phyloP scores from a whole-genome alignment of 2,113 vertebrate genomes.

The Seriola aureovittata region DNA sequence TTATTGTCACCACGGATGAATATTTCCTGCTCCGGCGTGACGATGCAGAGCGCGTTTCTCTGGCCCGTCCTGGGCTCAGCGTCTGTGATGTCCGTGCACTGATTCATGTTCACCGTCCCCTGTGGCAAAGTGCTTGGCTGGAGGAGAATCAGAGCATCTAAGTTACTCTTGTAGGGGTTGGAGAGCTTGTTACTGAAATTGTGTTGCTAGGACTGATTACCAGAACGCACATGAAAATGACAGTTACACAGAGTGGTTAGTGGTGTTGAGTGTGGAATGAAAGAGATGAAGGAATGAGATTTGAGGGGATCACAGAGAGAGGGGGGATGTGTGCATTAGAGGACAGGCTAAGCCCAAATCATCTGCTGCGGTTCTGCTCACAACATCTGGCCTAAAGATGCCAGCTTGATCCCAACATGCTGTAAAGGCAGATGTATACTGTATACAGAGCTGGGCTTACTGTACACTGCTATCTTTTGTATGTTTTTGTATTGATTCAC shows the following conservation, averaged over 20 bases:
- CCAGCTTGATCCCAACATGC: slow-evolving; percentile 28
- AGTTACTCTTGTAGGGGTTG: neutral
- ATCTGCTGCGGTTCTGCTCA: slow-evolving; percentile 63
- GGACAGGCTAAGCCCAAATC: slow-evolving; percentile 67
- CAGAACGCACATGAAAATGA: neutral
- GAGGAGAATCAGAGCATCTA: slow-evolving; percentile 13
- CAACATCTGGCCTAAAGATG: slow-evolving; percentile 76
- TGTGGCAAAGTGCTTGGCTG: slow-evolving; percentile 83
- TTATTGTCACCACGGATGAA: slow-evolving; percentile 81
- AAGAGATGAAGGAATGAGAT: slow-evolving; percentile 38
- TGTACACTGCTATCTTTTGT: neutral
- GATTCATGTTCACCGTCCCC: slow-evolving; percentile 78
- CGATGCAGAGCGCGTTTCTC: slow-evolving; percentile 77
- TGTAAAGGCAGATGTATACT: slow-evolving; percentile 16
- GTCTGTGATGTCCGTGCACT: slow-evolving; percentile 73
- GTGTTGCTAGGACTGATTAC: neutral
- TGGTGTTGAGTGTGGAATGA: slow-evolving; percentile 21
- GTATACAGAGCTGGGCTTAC: neutral
- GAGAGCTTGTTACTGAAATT: neutral
- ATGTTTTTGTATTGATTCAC: neutral
- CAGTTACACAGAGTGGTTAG: slow-evolving; percentile 17
- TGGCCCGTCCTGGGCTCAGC: slow-evolving; percentile 80
- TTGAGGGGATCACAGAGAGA: slow-evolving; percentile 52
- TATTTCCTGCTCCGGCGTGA: slow-evolving; percentile 72
- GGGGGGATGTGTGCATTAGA: slow-evolving; percentile 65